phyloP scores from a whole-genome alignment of 2,797 vertebrate species.

The Rhinichthys osculus region DNA sequence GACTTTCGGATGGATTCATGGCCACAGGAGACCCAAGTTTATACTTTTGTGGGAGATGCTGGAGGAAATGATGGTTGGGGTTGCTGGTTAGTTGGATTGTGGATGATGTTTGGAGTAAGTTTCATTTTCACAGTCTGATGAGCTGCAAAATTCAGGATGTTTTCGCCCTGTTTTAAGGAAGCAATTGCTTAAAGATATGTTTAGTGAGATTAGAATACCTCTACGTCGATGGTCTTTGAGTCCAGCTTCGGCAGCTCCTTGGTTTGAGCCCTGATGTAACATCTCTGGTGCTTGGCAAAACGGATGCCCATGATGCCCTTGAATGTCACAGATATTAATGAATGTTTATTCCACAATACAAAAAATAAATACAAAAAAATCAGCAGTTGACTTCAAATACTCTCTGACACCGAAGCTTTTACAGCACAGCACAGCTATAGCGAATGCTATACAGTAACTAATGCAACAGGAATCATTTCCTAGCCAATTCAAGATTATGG shows the following conservation, averaged over 20 bases:
- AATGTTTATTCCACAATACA: constrained; percentile 49
- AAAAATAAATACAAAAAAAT: not conserved
- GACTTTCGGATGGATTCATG: constrained; percentile 76
- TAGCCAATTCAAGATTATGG: constrained; percentile 19
- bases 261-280: constrained; percentile 95
- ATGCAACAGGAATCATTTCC: constrained; percentile 16
- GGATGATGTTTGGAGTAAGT: constrained; percentile 28
- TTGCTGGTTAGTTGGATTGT: constrained; percentile 65
- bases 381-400: not conserved
- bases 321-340: constrained; percentile 43
- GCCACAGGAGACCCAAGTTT: constrained; percentile 75
- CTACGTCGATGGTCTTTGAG: constrained; percentile 78
- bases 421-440: not conserved
- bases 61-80: constrained; percentile 70
- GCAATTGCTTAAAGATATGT: constrained; percentile 5
- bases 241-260: constrained; percentile 86
- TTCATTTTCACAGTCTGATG: constrained; percentile 62
- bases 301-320: constrained; percentile 95
- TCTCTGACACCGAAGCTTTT: not conserved
- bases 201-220: constrained; percentile 65
- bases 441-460: not conserved
- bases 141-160: constrained; percentile 74
- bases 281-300: constrained; percentile 94
- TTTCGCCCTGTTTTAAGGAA: constrained; percentile 41
- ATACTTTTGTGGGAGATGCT: constrained; percentile 72